These are phyloP conservation scores for Echinarachnius parma DNA, from an alignment of 53 echinoderm and acorn worm species.

Conservation along the genomic window DNA sequence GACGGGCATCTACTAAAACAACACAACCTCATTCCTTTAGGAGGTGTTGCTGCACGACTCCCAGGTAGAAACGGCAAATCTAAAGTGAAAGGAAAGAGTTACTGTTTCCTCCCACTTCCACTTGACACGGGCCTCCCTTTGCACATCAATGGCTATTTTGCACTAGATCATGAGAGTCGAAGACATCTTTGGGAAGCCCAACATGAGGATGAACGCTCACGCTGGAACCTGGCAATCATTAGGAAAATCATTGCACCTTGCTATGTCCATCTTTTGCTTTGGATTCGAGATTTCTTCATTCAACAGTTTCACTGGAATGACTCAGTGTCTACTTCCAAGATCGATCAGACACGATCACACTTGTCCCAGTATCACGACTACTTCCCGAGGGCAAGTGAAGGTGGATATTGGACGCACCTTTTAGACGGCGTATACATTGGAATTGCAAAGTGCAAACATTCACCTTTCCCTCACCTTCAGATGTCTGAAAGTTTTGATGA, in stretches of 20 bases:
- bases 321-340: no score
- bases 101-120: constrained; percentile 84
- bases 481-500: no score
- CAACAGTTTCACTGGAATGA: background rate
- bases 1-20: background rate
- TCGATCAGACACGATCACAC: no score
- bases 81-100: no score
- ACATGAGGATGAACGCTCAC: constrained; percentile 26
- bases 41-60: constrained; percentile 76
- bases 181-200: constrained; percentile 61
- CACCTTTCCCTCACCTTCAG: no score
- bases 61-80: no score
- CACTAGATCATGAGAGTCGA: constrained; percentile 68
- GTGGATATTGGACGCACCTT: constrained; percentile 11
- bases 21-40: constrained; percentile 63
- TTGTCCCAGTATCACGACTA: no score
- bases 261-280: constrained; percentile 46
- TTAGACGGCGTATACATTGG: background rate
- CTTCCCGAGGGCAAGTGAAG: no score
- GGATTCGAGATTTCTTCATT: constrained; percentile 15
- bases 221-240: constrained; percentile 62
- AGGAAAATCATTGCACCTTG: constrained; percentile 57
- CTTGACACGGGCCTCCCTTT: constrained; percentile 57
- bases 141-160: constrained; percentile 69
- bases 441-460: no score